Conservation (phyloP, 2,797 vertebrate species). For the Danio choprae region DNA sequence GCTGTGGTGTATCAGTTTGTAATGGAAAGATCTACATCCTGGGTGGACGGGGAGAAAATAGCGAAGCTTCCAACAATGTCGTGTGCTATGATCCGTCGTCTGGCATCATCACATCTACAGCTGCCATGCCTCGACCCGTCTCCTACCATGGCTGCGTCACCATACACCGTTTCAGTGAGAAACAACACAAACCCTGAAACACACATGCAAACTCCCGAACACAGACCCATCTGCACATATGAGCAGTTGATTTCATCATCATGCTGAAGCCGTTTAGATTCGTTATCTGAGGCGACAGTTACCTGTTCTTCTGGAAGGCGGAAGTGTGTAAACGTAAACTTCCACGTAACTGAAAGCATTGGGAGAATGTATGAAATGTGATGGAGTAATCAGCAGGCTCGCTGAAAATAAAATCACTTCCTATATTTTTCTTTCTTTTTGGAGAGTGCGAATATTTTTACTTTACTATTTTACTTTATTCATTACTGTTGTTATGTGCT, state of each 20-base stretch:
- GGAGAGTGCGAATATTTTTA: no score
- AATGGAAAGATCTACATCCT: slow-evolving; percentile 98
- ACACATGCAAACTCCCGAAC: neutral
- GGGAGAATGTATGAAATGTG: slow-evolving; percentile 1
- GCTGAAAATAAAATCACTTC: neutral
- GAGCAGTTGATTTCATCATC: slow-evolving; percentile 5
- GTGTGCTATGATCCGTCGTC: slow-evolving; percentile 94
- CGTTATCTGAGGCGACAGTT: neutral
- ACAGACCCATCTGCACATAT: neutral
- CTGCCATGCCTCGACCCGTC: slow-evolving; percentile 95
- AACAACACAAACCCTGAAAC: slow-evolving; percentile 79
- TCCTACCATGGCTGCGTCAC: slow-evolving; percentile 98
- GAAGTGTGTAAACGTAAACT: neutral
- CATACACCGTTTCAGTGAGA: slow-evolving; percentile 96
- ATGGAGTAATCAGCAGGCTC: neutral
- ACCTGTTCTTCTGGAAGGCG: slow-evolving; percentile 5
- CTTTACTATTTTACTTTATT: no score
- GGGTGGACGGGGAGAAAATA: slow-evolving; percentile 91
- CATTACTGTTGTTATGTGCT: neutral
- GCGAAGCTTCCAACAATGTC: slow-evolving; percentile 93
- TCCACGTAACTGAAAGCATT: neutral
- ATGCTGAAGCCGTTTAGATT: neutral
- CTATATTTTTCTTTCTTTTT: neutral
- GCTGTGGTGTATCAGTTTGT: slow-evolving; percentile 97
- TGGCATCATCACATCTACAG: slow-evolving; percentile 92